Percentiles rank a stretch among this genome's conserved stretches.
Evolutionary conservation across 2,888 invertebrate genomes (phyloP).

Genomic region (Bugula neritina): DNA sequence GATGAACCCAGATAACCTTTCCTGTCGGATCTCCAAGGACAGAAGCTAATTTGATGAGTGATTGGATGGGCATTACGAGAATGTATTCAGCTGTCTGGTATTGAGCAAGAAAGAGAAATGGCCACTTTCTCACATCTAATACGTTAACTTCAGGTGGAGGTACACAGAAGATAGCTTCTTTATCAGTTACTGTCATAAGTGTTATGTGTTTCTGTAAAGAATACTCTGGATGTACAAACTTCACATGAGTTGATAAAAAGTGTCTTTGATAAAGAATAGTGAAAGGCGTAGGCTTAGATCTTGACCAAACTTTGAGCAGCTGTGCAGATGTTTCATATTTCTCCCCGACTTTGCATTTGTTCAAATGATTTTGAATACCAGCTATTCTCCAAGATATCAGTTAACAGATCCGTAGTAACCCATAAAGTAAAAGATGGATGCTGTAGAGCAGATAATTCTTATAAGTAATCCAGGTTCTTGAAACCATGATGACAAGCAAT

Average conservation of each 20-base stretch:
- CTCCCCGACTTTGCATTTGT: background rate
- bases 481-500: too few relatives aligned
- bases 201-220: constrained; percentile 7
- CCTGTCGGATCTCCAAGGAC: background rate
- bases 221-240: constrained; percentile 7
- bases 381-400: too few relatives aligned
- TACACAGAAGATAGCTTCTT: background rate
- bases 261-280: background rate
- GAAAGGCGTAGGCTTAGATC: background rate
- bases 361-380: background rate
- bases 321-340: constrained; percentile 5
- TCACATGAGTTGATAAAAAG: background rate
- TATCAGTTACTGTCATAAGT: background rate
- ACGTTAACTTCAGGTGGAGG: background rate
- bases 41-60: background rate
- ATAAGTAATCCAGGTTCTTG: background rate
- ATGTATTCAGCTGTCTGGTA: background rate
- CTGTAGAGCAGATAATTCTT: background rate
- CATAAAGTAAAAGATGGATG: background rate
- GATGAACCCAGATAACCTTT: background rate
- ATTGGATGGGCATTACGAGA: background rate
- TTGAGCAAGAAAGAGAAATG: background rate
- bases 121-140: background rate
- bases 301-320: constrained; percentile 8
- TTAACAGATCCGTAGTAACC: too few relatives aligned